Conservation (phyloP, 2,113 vertebrate genomes). For the Prunella fulvescens region DNA sequence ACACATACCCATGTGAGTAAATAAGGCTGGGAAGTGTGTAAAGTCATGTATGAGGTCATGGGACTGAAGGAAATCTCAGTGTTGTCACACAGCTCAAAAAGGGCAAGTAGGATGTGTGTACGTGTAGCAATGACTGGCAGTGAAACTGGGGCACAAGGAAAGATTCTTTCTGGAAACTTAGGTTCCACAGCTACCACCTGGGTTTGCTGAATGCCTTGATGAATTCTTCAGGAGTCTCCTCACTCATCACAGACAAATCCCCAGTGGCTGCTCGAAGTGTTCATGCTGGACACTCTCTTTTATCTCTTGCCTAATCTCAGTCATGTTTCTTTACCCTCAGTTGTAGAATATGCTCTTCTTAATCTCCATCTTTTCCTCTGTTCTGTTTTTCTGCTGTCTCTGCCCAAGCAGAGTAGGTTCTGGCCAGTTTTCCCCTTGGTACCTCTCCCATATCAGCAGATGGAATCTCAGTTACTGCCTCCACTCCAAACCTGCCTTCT, state of each 20-base stretch:
- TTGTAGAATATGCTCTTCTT: not conserved
- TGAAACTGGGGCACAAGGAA: not conserved
- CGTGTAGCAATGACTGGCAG: not conserved
- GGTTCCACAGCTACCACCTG: not conserved
- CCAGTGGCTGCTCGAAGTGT: not conserved
- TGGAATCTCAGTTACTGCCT: not conserved
- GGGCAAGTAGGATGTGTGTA: not conserved
- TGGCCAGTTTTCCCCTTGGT: not conserved
- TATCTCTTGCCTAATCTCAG: not conserved
- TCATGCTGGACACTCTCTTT: not conserved
- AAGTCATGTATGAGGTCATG: not conserved
- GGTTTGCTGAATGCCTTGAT: not conserved
- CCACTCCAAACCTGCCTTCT: not conserved
- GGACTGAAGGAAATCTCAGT: not conserved
- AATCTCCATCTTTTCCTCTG: not conserved
- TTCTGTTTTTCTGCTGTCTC: not conserved
- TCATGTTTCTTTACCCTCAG: not conserved
- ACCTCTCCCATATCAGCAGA: not conserved
- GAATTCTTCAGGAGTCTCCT: not conserved
- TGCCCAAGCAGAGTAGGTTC: not conserved
- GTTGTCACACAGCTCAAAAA: not conserved
- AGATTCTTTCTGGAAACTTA: rapidly evolving
- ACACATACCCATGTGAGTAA: not conserved
- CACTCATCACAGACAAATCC: not conserved
- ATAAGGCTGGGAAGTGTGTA: not conserved